Percentiles rank a stretch among this genome's conserved stretches.
phyloP scores from a whole-genome alignment of 1,140 invertebrate species.

The Drosophila sechellia region DNA sequence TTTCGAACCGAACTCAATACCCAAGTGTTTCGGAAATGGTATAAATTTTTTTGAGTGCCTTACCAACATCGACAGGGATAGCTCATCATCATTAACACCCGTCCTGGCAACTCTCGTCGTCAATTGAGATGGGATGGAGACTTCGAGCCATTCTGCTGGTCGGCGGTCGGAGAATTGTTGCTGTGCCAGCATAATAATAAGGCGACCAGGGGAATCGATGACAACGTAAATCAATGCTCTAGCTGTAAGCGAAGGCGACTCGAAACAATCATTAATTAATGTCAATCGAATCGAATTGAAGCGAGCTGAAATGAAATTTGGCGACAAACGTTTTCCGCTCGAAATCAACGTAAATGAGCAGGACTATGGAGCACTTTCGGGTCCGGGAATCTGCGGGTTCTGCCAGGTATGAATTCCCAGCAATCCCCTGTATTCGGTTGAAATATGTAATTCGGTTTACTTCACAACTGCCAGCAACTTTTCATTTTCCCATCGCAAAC shows the following conservation, averaged over 20 bases:
- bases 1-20: too few species aligned
- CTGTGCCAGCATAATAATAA: conserved; percentile 79
- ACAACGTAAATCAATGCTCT: conserved; percentile 75
- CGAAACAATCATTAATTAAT: conserved; percentile 83
- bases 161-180: conserved; percentile 55
- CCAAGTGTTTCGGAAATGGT: too few species aligned
- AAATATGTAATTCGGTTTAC: conserved; percentile 58
- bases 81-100: conserved; percentile 82
- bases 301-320: conserved; percentile 78
- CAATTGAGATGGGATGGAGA: conserved; percentile 19
- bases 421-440: conserved; percentile 30
- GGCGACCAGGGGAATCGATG: conserved; percentile 66
- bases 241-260: conserved; percentile 52
- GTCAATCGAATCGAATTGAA: conserved; percentile 76
- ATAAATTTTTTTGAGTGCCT: conserved; percentile 8
- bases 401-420: conserved; percentile 35
- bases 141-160: conserved; percentile 28
- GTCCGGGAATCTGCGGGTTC: conserved; percentile 42
- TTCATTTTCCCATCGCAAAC: conserved; percentile 43
- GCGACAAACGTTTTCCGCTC: conserved; percentile 80
- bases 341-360: conserved; percentile 79
- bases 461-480: conserved; percentile 52
- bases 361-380: conserved; percentile 5
- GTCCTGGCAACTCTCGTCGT: conserved; percentile 57
- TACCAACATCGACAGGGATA: conserved; percentile 35